Evolutionary conservation across 2,113 vertebrate genomes (phyloP).

Genomic region (Megaleporinus macrocephalus): DNA sequence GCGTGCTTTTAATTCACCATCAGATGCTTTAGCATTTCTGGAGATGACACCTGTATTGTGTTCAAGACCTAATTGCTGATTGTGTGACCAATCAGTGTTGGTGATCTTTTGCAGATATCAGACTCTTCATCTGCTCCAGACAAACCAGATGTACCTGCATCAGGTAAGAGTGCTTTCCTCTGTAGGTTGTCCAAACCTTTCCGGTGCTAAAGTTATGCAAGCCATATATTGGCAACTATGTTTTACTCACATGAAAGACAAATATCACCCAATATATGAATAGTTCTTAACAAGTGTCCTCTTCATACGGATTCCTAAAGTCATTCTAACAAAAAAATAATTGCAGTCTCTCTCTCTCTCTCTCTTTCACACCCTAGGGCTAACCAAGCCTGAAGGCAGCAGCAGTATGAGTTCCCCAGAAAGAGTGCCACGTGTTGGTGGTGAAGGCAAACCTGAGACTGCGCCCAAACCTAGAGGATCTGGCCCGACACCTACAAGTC

Average conservation of each 20-base stretch:
- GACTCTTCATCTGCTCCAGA: conserved; percentile 76
- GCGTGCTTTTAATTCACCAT: no score
- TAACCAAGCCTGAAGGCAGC: conserved; percentile 65
- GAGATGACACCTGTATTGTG: neutral
- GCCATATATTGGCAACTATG: no score
- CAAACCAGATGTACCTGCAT: conserved; percentile 79
- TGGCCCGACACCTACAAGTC: conserved; percentile 78
- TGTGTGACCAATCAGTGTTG: conserved; percentile 5
- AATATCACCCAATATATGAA: no score
- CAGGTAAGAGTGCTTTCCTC: conserved; percentile 73
- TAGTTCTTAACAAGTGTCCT: no score
- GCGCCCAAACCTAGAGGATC: conserved; percentile 75
- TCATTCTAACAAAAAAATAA: no score
- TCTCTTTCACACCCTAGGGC: conserved; percentile 61
- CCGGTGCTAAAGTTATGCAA: neutral
- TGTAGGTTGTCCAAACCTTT: neutral
- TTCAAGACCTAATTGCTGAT: neutral
- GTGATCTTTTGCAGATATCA: conserved; percentile 71
- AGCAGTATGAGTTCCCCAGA: conserved; percentile 72
- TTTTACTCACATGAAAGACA: no score
- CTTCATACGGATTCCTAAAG: no score
- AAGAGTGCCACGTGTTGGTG: conserved; percentile 72
- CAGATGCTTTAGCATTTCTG: no score
- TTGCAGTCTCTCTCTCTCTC: neutral
- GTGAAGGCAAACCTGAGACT: conserved; percentile 81